Evolutionary conservation across 2,888 invertebrate genomes (phyloP).

Genomic region (Chrysotoxum bicinctum): DNA sequence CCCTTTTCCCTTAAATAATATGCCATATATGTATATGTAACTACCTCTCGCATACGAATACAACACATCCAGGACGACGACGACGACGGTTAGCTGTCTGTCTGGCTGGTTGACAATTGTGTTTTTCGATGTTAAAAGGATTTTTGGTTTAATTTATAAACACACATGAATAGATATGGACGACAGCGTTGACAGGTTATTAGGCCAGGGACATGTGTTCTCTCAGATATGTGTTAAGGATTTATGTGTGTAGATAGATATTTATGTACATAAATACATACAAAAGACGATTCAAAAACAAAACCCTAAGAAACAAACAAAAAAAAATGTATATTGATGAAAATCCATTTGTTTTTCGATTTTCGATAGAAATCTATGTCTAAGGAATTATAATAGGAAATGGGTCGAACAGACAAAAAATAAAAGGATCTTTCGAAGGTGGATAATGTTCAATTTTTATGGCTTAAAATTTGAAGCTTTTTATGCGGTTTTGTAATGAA

Average conservation of each 20-base stretch:
- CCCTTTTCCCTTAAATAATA: not conserved
- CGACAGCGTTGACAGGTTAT: constrained; percentile 66
- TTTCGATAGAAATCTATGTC: not conserved
- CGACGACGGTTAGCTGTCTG: constrained; percentile 35
- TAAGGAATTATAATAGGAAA: not conserved
- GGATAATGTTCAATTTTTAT: not conserved
- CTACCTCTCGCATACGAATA: not conserved
- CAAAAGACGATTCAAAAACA: not conserved
- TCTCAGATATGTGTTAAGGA: constrained; percentile 31
- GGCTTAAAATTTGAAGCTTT: not conserved
- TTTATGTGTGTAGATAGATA: not conserved
- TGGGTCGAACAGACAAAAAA: not conserved
- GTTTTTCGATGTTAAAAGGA: constrained; percentile 54
- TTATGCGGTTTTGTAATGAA: not conserved
- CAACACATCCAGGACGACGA: constrained; percentile 2
- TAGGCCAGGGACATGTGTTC: constrained; percentile 63
- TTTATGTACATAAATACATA: not conserved
- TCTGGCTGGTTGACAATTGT: constrained; percentile 54
- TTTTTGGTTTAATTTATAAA: constrained; percentile 57
- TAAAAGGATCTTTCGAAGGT: not conserved
- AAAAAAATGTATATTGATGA: not conserved
- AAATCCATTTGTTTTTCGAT: constrained; percentile 10
- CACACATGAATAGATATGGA: constrained; percentile 33
- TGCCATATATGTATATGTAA: not conserved
- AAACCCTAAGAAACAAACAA: not conserved